phyloP scores from a whole-genome alignment of 2,888 invertebrate species.

The Trichogramma evanescens region DNA sequence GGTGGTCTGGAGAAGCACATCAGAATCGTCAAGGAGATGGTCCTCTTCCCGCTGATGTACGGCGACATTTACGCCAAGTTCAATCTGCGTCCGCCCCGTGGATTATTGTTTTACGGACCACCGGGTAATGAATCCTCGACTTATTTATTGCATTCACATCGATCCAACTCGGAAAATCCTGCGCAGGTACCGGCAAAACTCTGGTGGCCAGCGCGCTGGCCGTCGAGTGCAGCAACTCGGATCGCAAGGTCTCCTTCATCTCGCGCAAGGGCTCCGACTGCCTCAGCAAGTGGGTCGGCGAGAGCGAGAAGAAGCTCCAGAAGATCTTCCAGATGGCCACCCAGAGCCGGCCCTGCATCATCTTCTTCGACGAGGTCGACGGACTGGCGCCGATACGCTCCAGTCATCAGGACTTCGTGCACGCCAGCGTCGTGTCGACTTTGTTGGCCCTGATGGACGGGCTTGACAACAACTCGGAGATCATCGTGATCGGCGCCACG shows the following conservation, averaged over 20 bases:
- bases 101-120: conserved; percentile 83
- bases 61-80: conserved; percentile 80
- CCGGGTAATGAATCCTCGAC: conserved; percentile 64
- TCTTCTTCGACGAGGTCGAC: conserved; percentile 89
- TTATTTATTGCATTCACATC: no score
- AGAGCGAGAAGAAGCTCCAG: conserved; percentile 81
- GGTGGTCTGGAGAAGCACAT: conserved; percentile 80
- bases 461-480: conserved; percentile 71
- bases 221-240: conserved; percentile 73
- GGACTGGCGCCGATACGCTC: conserved; percentile 84
- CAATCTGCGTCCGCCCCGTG: conserved; percentile 76
- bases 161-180: no score
- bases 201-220: conserved; percentile 79
- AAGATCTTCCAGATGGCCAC: conserved; percentile 81
- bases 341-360: conserved; percentile 79
- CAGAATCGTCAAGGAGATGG: conserved; percentile 80
- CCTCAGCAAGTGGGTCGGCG: conserved; percentile 88
- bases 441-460: conserved; percentile 87
- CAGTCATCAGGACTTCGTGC: conserved; percentile 84
- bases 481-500: conserved; percentile 86
- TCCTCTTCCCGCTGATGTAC: conserved; percentile 82
- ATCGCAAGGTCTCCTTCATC: conserved; percentile 77
- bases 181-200: conserved; percentile 86
- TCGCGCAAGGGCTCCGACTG: conserved; percentile 90
- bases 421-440: conserved; percentile 83